Conservation (phyloP, 2,888 invertebrate genomes). For the Drosophila recens region DNA sequence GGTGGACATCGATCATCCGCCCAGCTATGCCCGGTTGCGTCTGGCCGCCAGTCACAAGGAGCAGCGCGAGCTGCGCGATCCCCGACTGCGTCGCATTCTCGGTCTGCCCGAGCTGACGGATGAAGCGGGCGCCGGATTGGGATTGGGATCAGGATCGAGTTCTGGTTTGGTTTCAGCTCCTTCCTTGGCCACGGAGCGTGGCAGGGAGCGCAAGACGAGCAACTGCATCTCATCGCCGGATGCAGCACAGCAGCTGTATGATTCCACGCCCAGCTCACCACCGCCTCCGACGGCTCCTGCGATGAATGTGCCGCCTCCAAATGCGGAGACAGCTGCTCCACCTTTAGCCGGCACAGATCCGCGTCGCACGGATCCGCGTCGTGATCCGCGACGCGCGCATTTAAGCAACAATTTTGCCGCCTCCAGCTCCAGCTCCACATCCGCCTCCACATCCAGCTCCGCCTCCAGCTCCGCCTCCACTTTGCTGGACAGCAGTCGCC, state of each 20-base stretch:
- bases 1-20: conserved; percentile 89
- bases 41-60: conserved; percentile 89
- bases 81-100: conserved; percentile 89
- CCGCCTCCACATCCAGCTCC: conserved; percentile 31
- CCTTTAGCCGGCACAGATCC: conserved; percentile 7
- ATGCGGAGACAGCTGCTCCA: conserved; percentile 13
- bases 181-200: conserved; percentile 17
- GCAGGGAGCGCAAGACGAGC: conserved; percentile 60
- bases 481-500: conserved; percentile 76
- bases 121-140: background rate
- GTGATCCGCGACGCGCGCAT: conserved; percentile 65
- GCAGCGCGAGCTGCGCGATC: conserved; percentile 90
- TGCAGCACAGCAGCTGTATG: conserved; percentile 16
- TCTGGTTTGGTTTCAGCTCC: background rate
- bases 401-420: conserved; percentile 14
- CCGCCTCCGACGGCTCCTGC: conserved; percentile 4
- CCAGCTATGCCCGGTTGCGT: conserved; percentile 91
- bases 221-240: conserved; percentile 79
- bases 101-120: conserved; percentile 86
- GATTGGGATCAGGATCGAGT: background rate
- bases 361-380: conserved; percentile 66
- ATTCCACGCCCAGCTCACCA: conserved; percentile 55
- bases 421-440: background rate
- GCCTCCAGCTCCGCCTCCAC: background rate
- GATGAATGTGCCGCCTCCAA: conserved; percentile 6